A percentile compares a stretch with the other conserved stretches of the same genome.
These are phyloP conservation scores for Scaptomyza pallida DNA, from an alignment of 1,140 invertebrate species.

Conservation along the genomic window DNA sequence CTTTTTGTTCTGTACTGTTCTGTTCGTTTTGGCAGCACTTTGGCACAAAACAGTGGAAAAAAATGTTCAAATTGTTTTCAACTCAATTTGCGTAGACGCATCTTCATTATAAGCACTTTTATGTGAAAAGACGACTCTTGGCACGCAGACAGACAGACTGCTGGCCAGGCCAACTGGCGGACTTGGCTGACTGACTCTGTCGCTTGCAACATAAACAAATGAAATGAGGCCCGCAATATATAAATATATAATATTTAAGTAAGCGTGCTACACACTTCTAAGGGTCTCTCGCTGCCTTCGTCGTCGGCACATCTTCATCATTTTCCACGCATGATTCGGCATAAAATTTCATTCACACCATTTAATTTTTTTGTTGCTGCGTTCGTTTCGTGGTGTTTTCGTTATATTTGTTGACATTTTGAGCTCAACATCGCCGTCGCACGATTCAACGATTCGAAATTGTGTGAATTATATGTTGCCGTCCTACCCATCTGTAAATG, in stretches of 20 bases:
- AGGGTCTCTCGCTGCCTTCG: background rate
- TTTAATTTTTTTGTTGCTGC: constrained; percentile 60
- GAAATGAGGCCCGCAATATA: constrained; percentile 71
- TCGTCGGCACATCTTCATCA: constrained; percentile 72
- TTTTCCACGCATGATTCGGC: constrained; percentile 80
- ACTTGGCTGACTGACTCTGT: background rate
- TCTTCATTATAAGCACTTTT: constrained; percentile 60
- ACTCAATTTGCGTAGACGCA: constrained; percentile 75
- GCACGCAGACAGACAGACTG: constrained; percentile 21
- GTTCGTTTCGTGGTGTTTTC: constrained; percentile 12
- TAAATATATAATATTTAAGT: constrained; percentile 42
- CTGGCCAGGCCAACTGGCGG: constrained; percentile 9
- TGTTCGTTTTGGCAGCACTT: constrained; percentile 39
- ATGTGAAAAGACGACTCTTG: constrained; percentile 15
- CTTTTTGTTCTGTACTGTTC: constrained; percentile 20
- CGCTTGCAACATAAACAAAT: constrained; percentile 57
- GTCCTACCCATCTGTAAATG: constrained; percentile 11
- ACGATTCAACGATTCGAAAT: constrained; percentile 43
- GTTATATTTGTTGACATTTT: constrained; percentile 75
- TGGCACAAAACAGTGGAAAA: constrained; percentile 60
- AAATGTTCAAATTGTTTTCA: constrained; percentile 68
- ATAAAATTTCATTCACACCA: constrained; percentile 82
- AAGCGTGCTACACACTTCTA: constrained; percentile 46
- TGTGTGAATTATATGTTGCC: constrained; percentile 69
- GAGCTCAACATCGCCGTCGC: constrained; percentile 48